Evolutionary conservation across 1,140 invertebrate species (phyloP), one percentile per base, ranked within the genome.

Genomic region (Neoseiulus cucumeris): DNA sequence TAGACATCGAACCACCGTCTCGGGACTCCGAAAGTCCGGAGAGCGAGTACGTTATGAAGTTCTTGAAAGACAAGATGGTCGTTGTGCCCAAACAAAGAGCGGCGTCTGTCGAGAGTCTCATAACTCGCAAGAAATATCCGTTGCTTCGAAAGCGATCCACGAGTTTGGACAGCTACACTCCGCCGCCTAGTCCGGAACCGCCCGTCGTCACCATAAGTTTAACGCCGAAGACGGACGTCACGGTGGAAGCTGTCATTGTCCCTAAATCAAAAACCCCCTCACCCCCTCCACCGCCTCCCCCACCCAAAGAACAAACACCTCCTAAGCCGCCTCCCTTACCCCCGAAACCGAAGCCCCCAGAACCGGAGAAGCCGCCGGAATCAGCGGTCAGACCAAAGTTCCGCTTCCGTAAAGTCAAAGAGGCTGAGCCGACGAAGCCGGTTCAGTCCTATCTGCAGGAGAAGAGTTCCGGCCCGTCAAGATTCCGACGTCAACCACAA

Each of bases 201-300:
- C 51, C 51, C 33, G 51, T 59, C 25, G 51, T 59, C 51, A 59
- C 51, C 14, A 59, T 59, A 25, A 59, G 51, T 59, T 25, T 59
- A 59, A 59, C 14, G 9, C 51, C 51, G 25, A 25, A 59, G 33
- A 29, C 51, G 4, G 51, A 59, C 14, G 22, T 59, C 33, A 59
- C 51, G 22, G 51, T 59, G 14, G 51, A 59, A 25, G 51, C 51
- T 29, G 22, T 17, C 51, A 59, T 59, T 5, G 22, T 25, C 14
- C 51, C 51, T 18, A 59, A 59, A 25, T 33, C 25, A 20, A 59
- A 59, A 25, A 59, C 51, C 4, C 51, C 51, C 14, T 18, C 51
- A n/a, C 51, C 51, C 25, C 51, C 51, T 20, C 51, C 51, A 59
- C 51, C 51, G 22, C 51, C 51, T 14, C 51, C 51, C 22, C 51